Percentiles rank a stretch among this genome's conserved stretches.
Conservation (phyloP, 1,140 invertebrate species). For the Drosophila aff. region DNA sequence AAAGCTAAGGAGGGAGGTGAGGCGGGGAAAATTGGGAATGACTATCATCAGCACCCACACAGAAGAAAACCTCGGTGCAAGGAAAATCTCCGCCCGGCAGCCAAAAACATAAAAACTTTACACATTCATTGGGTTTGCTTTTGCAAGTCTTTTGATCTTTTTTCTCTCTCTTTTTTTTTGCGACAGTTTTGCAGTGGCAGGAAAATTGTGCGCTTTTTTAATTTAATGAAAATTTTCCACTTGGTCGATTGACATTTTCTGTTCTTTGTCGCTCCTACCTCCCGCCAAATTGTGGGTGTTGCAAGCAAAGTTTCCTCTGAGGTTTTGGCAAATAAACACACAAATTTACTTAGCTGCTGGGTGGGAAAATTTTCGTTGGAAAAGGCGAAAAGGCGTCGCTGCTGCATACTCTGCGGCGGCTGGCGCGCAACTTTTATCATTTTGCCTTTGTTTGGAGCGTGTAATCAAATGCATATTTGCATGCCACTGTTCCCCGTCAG, state of each 20-base stretch:
- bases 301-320: slow-evolving; percentile 63
- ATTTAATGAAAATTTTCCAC: slow-evolving; percentile 85
- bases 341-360: slow-evolving; percentile 73
- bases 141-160: slow-evolving; percentile 2
- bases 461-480: slow-evolving; percentile 84
- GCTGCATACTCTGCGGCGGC: slow-evolving; percentile 62
- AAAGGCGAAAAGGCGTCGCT: slow-evolving; percentile 65
- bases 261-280: slow-evolving; percentile 54
- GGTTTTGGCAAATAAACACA: slow-evolving; percentile 78
- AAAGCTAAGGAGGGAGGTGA: neutral
- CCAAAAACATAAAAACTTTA: slow-evolving; percentile 82
- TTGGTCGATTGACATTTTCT: slow-evolving; percentile 84
- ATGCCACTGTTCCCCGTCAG: slow-evolving; percentile 44
- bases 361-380: slow-evolving; percentile 42
- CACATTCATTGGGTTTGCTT: slow-evolving; percentile 74
- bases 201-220: slow-evolving; percentile 82
- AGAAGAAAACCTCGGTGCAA: slow-evolving; percentile 42
- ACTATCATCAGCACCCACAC: slow-evolving; percentile 44
- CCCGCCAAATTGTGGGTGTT: slow-evolving; percentile 29
- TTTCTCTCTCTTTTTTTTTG: slow-evolving; percentile 34
- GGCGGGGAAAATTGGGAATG: slow-evolving; percentile 31
- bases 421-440: slow-evolving; percentile 69
- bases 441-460: slow-evolving; percentile 79
- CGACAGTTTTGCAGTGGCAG: slow-evolving; percentile 58
- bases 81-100: slow-evolving; percentile 76